phyloP scores from a whole-genome alignment of 2,797 vertebrate genomes.

The Gymnocypris eckloni region DNA sequence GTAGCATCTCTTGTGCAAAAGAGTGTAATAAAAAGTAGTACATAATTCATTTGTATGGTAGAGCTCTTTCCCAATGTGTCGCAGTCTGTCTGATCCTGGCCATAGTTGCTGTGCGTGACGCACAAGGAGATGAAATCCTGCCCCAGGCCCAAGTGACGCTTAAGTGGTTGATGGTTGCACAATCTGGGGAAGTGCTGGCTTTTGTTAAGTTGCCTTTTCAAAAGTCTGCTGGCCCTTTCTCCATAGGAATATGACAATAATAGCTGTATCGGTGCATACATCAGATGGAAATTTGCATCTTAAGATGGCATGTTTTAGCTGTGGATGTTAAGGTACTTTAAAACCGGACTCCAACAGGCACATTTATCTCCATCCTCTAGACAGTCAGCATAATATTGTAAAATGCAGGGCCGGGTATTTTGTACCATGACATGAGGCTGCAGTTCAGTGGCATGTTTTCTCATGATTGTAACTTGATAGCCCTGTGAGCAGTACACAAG shows the following conservation, averaged over 20 bases:
- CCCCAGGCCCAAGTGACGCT: slow-evolving; percentile 42
- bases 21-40: neutral
- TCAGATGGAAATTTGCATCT: slow-evolving; percentile 63
- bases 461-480: slow-evolving; percentile 49
- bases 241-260: slow-evolving; percentile 25
- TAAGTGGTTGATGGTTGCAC: slow-evolving; percentile 58
- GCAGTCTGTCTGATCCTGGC: slow-evolving; percentile 3
- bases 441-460: slow-evolving; percentile 52
- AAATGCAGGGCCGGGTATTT: slow-evolving; percentile 60
- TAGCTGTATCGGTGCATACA: slow-evolving; percentile 60
- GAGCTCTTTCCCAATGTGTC: slow-evolving; percentile 14
- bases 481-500: neutral
- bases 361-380: slow-evolving; percentile 60
- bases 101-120: slow-evolving; percentile 48
- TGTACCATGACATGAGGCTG: slow-evolving; percentile 50
- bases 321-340: slow-evolving; percentile 15
- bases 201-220: slow-evolving; percentile 39
- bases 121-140: slow-evolving; percentile 46
- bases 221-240: slow-evolving; percentile 34
- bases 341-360: slow-evolving; percentile 48
- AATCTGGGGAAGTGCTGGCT: slow-evolving; percentile 48
- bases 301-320: slow-evolving; percentile 23
- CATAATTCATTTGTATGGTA: neutral
- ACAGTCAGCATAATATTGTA: slow-evolving; percentile 57
- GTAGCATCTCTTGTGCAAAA: neutral